Percentiles rank a stretch among this genome's conserved stretches.
Conservation (phyloP, 2,797 vertebrate species). For the Characodon lateralis region DNA sequence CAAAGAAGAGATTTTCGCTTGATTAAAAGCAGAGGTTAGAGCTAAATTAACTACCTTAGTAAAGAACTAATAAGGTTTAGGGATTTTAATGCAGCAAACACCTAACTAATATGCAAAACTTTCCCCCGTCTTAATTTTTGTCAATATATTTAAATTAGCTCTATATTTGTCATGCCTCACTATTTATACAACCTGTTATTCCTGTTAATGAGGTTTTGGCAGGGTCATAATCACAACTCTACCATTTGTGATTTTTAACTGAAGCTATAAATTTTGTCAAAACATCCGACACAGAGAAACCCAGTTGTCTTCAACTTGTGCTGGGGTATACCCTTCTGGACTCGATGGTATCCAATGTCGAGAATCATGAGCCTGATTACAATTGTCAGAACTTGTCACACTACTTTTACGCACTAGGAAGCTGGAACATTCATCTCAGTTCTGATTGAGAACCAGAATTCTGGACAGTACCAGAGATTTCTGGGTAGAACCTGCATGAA, state of each 20-base stretch:
- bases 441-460: too few species aligned
- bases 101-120: too few species aligned
- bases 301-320: neutral
- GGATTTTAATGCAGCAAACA: too few species aligned
- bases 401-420: neutral
- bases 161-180: too few species aligned
- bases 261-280: too few species aligned
- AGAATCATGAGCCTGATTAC: neutral
- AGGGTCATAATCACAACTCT: neutral
- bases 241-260: too few species aligned
- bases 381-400: neutral
- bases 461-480: neutral
- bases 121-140: too few species aligned
- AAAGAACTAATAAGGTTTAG: neutral
- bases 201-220: neutral
- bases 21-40: neutral
- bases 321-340: too few species aligned
- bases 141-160: too few species aligned
- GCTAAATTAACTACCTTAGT: neutral
- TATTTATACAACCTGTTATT: neutral
- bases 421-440: neutral
- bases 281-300: neutral
- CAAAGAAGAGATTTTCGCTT: neutral
- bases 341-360: too few species aligned
- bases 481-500: neutral